These are phyloP conservation scores for Noctua pronuba DNA, from an alignment of 2,888 invertebrate genomes.

Conservation along the genomic window DNA sequence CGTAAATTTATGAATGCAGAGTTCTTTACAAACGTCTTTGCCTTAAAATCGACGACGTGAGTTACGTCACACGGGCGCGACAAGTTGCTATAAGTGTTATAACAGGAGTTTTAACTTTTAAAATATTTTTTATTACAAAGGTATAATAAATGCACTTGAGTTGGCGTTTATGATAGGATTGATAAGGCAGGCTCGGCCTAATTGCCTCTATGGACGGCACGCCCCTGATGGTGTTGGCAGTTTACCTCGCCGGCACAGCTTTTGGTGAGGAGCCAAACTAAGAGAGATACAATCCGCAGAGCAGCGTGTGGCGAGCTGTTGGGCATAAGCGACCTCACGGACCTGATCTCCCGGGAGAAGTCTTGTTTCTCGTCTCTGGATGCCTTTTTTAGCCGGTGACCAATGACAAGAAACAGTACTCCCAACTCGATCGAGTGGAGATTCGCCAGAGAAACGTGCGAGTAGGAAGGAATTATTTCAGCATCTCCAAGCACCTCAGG, in stretches of 20 bases:
- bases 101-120: too few species aligned
- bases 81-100: too few species aligned
- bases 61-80: too few species aligned
- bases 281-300: background rate
- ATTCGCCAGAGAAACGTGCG: background rate
- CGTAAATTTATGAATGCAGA: too few species aligned
- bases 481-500: too few species aligned
- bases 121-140: too few species aligned
- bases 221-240: background rate
- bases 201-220: too few species aligned
- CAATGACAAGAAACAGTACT: background rate
- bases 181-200: too few species aligned
- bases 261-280: background rate
- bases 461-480: background rate
- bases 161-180: too few species aligned
- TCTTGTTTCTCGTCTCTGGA: background rate
- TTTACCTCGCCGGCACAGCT: background rate
- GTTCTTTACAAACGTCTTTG: too few species aligned
- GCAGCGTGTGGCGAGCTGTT: background rate
- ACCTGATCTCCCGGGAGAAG: background rate
- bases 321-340: background rate
- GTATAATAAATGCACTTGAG: too few species aligned
- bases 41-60: too few species aligned
- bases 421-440: background rate
- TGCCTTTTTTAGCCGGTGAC: background rate